Evolutionary conservation across 2,888 invertebrate genomes (phyloP).

Genomic region (Calameuta idolon): DNA sequence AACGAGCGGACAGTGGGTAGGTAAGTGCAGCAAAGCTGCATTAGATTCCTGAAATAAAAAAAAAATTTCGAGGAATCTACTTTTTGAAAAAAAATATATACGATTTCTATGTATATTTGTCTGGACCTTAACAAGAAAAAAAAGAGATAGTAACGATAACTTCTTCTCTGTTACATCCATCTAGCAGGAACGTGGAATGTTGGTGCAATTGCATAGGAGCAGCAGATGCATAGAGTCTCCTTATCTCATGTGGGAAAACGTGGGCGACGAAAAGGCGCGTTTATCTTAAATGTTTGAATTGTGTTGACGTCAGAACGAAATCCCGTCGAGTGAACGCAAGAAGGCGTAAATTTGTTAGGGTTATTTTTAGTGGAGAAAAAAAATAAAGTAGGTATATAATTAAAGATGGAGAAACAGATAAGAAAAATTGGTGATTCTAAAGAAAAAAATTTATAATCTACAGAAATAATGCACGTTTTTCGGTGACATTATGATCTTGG

Average conservation of each 20-base stretch:
- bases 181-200: not conserved
- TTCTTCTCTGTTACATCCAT: not conserved
- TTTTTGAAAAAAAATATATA: not conserved
- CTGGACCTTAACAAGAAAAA: not conserved
- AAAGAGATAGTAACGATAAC: not conserved
- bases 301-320: not conserved
- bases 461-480: not conserved
- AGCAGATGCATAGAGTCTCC: not conserved
- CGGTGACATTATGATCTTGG: not conserved
- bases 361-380: not conserved
- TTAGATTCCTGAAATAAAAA: not conserved
- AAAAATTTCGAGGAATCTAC: not conserved
- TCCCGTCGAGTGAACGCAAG: not conserved
- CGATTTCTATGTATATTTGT: not conserved
- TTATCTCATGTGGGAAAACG: constrained; percentile 1
- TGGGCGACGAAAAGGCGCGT: constrained; percentile 1
- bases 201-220: not conserved
- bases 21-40: not conserved
- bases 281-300: not conserved
- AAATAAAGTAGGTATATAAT: not conserved
- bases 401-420: not conserved
- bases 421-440: not conserved
- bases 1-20: not conserved
- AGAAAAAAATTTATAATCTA: not conserved
- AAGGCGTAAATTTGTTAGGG: not conserved